Conservation (phyloP, 2,113 vertebrate species). For the Strix aluco region DNA sequence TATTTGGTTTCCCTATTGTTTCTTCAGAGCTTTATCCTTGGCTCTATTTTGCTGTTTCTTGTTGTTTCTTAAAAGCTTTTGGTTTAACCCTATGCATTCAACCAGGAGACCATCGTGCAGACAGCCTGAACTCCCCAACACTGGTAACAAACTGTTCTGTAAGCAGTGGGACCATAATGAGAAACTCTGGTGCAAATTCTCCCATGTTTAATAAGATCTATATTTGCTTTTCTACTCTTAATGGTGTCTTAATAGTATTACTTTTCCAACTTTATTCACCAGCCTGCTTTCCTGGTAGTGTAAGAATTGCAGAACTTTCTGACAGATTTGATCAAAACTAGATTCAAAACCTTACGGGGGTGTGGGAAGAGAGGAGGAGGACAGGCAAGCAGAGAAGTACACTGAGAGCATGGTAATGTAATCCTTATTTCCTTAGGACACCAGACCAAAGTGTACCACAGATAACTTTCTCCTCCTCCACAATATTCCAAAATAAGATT, state of each 20-base stretch:
- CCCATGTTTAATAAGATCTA: neutral
- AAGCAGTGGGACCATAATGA: neutral
- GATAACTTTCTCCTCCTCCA: neutral
- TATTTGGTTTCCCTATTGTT: neutral
- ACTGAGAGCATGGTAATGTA: neutral
- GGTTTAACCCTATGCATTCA: neutral
- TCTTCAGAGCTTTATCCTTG: neutral
- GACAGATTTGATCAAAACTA: neutral
- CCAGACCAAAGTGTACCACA: neutral
- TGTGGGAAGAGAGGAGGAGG: constrained; percentile 2
- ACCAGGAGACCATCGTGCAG: neutral
- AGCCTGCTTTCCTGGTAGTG: neutral
- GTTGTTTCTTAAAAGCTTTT: neutral
- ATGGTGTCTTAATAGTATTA: neutral
- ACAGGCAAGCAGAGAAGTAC: neutral
- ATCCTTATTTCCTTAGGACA: neutral
- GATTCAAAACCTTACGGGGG: neutral
- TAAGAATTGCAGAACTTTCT: neutral
- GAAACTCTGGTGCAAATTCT: neutral
- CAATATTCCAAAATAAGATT: neutral
- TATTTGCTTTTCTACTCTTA: neutral
- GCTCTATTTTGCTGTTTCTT: neutral
- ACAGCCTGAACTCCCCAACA: neutral
- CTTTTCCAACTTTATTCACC: neutral
- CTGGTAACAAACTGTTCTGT: neutral